phyloP scores from a whole-genome alignment of 2,797 vertebrate species.

The Pseudopleuronectes americanus region DNA sequence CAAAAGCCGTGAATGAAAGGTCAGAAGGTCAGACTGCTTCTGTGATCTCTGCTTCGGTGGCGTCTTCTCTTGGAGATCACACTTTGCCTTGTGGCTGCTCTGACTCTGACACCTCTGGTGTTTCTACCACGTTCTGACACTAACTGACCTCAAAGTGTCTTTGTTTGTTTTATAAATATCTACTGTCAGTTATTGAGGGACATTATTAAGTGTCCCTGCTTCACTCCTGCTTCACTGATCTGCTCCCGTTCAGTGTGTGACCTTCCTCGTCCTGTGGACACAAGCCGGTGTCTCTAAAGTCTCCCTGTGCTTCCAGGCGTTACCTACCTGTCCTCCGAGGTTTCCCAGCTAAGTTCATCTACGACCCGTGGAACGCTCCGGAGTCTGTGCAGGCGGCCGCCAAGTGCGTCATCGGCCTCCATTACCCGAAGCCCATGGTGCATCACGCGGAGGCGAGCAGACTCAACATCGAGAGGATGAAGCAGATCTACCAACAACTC shows the following conservation, averaged over 20 bases:
- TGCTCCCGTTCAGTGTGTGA: not conserved
- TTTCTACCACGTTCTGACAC: conserved; percentile 43
- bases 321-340: conserved; percentile 85
- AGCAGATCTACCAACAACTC: conserved; percentile 87
- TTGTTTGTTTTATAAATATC: too few species aligned
- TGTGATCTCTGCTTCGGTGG: conserved; percentile 43
- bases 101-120: conserved; percentile 36
- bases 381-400: conserved; percentile 80
- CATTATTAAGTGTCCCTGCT: not conserved
- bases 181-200: not conserved
- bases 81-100: conserved; percentile 29
- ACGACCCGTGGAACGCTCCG: conserved; percentile 86
- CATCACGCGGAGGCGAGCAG: conserved; percentile 85
- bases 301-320: conserved; percentile 80
- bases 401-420: conserved; percentile 82
- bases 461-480: conserved; percentile 88
- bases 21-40: conserved; percentile 23
- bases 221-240: too few species aligned
- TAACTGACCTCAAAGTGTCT: conserved; percentile 31
- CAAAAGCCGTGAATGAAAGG: not conserved
- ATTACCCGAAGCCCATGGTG: conserved; percentile 86
- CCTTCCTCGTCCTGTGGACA: conserved; percentile 8
- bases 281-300: conserved; percentile 70
- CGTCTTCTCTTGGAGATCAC: conserved; percentile 32
- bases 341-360: conserved; percentile 86